Base-by-base conservation (phyloP, 2,888 invertebrate species). In the Hoplodrina ambigua region DNA sequence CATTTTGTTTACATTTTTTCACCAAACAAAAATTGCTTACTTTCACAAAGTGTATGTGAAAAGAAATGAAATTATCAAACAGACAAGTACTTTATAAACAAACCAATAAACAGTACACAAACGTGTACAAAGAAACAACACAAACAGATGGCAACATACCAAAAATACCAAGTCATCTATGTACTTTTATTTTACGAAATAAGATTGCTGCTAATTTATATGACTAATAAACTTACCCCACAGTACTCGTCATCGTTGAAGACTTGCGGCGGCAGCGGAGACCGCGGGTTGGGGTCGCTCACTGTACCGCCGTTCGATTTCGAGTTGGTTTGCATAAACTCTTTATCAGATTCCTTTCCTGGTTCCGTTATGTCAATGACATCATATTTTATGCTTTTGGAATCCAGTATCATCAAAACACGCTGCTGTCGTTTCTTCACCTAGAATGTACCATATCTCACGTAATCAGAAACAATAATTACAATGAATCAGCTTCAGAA, bases 361-460 rank as follows among this genome's bases (percentile, higher is more conserved):
- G 99, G 99, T 92, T 99, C 99, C 61, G 99, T 98, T 88, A 99
- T 99, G 94, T 99, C 99, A 89, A 99, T 97, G 75, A 97, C 96
- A 92, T 98, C 98, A 93, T 99, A 99, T 86, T 97, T 97, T 85
- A 99, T 98, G 93, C 96, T 97, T 96, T 98, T 98, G 85, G 99
- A 98, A 89, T 99, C 99, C 88, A 99, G 96, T 89, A 99, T 98
- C 98, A 99, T 98, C 86, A 98, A 94, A 69, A 99, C 98, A 81
- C 99, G 97, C 92, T 99, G 99, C 93, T 99, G 99, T 86, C 99
- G 97, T 94, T 99, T 99, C 94, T 99, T 99, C 82, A 99, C 98
- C 99, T 99, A 91, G 70, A 73, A 96, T 94, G 82, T 81, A 83
- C 73, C 54, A 71, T 78, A 82, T 82, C 88, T 92, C 92, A 94